Conservation (phyloP, 2,113 vertebrate genomes). For the Arizona elegans region DNA sequence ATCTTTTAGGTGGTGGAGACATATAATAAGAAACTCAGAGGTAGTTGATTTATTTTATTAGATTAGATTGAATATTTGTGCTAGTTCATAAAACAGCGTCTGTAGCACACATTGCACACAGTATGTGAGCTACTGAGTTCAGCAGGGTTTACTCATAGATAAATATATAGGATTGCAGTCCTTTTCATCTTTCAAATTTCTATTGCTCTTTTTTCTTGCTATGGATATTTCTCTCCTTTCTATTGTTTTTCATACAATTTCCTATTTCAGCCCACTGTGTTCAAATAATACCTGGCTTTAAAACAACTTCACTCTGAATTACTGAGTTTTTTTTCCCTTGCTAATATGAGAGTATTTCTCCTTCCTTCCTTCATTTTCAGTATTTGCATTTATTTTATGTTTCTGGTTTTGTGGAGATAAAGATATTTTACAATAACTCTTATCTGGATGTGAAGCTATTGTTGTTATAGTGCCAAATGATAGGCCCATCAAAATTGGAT, state of each 20-base stretch:
- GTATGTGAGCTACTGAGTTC: neutral
- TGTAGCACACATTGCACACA: neutral
- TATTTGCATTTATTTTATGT: slow-evolving; percentile 25
- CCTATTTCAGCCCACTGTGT: slow-evolving; percentile 1
- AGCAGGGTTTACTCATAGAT: neutral
- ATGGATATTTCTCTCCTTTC: neutral
- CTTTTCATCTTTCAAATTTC: neutral
- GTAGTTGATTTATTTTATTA: slow-evolving; percentile 3
- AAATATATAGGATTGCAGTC: neutral
- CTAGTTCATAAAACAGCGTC: neutral
- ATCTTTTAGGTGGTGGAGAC: neutral
- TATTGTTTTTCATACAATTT: slow-evolving; percentile 31
- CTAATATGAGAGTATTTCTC: slow-evolving; percentile 21
- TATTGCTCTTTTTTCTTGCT: neutral
- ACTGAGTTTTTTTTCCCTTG: slow-evolving; percentile 5
- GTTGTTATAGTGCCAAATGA: neutral
- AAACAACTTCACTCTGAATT: slow-evolving; percentile 29
- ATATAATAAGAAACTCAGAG: slow-evolving; percentile 3
- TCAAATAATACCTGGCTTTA: slow-evolving; percentile 48
- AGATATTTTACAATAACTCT: neutral
- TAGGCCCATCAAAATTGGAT: neutral
- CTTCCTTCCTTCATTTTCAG: slow-evolving; percentile 39
- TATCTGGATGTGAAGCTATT: neutral
- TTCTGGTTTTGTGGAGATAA: neutral
- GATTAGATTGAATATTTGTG: slow-evolving; percentile 32